A percentile compares a stretch with the other conserved stretches of the same genome.
These are phyloP conservation scores for Phocoena phocoena DNA, from an alignment of 2,113 vertebrate genomes.

Conservation along the genomic window DNA sequence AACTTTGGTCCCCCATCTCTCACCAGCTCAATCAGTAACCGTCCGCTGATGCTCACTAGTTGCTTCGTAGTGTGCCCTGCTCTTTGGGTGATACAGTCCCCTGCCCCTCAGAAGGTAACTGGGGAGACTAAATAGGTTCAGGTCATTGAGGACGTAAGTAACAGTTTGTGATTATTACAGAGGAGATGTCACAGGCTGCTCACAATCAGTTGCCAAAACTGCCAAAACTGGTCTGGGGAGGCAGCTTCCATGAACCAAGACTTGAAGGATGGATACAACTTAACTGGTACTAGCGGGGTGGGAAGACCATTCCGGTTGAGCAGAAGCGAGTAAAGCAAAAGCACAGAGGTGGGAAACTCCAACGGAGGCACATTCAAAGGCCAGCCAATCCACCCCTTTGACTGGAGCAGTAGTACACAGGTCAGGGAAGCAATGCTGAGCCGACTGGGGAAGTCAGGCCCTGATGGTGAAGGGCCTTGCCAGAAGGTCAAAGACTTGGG, in stretches of 20 bases:
- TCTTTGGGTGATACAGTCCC: not conserved
- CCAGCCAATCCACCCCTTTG: not conserved
- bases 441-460: not conserved
- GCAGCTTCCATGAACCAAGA: not conserved
- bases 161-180: constrained; percentile 30
- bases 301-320: not conserved
- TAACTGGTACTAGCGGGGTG: not conserved
- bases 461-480: not conserved
- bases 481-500: not conserved
- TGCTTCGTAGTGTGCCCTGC: not conserved
- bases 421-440: not conserved
- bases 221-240: not conserved
- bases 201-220: not conserved
- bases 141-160: constrained; percentile 1
- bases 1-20: not conserved
- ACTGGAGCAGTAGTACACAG: not conserved
- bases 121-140: not conserved
- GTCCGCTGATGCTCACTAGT: not conserved
- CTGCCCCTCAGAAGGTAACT: not conserved
- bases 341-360: not conserved
- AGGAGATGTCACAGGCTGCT: constrained; percentile 33
- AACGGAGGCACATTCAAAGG: not conserved
- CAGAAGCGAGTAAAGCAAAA: constrained; percentile 12
- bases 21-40: not conserved
- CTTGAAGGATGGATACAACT: not conserved